Evolutionary conservation across 2,113 vertebrate species (phyloP), one percentile per base, ranked within the genome.

Genomic region (Sturnira hondurensis): DNA sequence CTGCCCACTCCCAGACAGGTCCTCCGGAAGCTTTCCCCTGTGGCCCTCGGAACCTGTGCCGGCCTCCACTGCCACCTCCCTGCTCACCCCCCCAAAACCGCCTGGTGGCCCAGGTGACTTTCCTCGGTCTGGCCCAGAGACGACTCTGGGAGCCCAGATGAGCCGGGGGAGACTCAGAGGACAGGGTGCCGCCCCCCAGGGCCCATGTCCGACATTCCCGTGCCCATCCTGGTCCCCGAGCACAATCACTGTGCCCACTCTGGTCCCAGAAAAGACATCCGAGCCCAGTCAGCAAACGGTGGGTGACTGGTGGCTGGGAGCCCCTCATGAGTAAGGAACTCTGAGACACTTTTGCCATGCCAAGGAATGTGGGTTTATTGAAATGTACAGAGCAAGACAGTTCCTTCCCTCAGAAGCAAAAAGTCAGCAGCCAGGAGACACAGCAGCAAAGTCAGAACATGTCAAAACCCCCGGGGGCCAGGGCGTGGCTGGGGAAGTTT

Each of bases 361-460:
- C 43, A 43, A 43, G 43, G 43, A 43, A 92, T 81, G 84, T 91
- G 54, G 45, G 81, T 98, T 98, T 98, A 98, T 98, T 98, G 87
- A 90, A 89, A 95, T 82, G 67, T 73, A 93, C 74, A 96, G 31
- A 82, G 92, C 4, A 19, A 94, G 50, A 41, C 47, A 83, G 74
- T 61, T 85, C 73, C 84, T 26, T 58, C 54, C 86, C 67, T 38
- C 56, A 73, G 52, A 96, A 54, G 73, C 89, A 86, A 33, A 63
- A 58, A 95, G 92, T 83, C 93, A 93, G 83, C 92, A 93, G 54
- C 76, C 71, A 86, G 70, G 41, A 92, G 80, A 92, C 36, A 68
- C 68, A 93, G 80, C 56, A 88, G 81, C 65, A 88, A 78, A 43
- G 31, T 58, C 43, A 90, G 96, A 93, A 73, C 50, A 52, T 8